These are phyloP conservation scores for Sinohyriopsis cumingii DNA, from an alignment of 2,888 invertebrate genomes.

Conservation along the genomic window DNA sequence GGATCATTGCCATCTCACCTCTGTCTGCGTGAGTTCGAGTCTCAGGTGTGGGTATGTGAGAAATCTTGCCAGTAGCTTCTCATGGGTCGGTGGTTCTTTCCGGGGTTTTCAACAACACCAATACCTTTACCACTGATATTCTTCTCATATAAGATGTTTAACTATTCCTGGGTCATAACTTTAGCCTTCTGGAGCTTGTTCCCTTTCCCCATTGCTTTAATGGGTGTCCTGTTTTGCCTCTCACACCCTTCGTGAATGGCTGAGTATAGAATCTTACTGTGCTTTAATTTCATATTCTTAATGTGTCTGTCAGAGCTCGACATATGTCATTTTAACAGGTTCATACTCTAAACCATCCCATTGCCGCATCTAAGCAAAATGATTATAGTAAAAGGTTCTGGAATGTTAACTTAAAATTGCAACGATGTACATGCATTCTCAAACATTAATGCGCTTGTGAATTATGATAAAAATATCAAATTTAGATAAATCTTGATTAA, in stretches of 20 bases:
- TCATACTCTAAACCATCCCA: background rate
- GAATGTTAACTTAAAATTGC: no score
- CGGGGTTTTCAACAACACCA: no score
- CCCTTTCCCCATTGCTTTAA: conserved; percentile 9
- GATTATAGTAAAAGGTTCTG: background rate
- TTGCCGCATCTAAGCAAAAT: background rate
- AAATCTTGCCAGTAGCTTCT: no score
- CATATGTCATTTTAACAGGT: background rate
- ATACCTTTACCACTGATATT: background rate
- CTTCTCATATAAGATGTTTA: background rate
- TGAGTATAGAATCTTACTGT: conserved; percentile 1
- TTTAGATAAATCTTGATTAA: no score
- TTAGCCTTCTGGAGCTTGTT: conserved; percentile 9
- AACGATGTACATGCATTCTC: no score
- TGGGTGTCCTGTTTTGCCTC: conserved; percentile 6
- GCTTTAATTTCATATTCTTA: background rate
- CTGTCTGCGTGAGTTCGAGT: no score
- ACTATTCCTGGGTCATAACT: background rate
- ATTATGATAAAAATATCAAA: no score
- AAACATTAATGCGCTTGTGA: no score
- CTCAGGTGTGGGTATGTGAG: no score
- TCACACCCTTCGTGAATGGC: conserved; percentile 7
- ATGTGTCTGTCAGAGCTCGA: background rate
- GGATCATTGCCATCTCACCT: no score
- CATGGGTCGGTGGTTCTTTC: no score